Evolutionary conservation across 1,140 invertebrate genomes (phyloP).

Genomic region (Hypothenemus hampei): DNA sequence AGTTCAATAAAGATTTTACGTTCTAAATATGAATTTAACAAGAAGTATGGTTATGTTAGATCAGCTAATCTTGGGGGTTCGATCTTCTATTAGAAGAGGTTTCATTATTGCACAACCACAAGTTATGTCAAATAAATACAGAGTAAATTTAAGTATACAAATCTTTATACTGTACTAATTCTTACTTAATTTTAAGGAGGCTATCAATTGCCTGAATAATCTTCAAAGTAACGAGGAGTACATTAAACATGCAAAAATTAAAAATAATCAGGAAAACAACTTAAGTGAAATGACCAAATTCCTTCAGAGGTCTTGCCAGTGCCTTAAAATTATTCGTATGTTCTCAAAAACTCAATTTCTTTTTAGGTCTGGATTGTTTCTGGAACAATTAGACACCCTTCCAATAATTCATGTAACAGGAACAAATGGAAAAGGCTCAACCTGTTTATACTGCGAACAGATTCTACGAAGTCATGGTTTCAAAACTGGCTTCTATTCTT

Average conservation of each 20-base stretch:
- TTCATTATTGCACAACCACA: no score
- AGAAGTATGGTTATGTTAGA: no score
- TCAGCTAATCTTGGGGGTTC: no score
- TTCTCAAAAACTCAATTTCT: background rate
- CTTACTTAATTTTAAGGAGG: constrained; percentile 31
- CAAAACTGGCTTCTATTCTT: constrained; percentile 93
- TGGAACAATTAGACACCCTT: constrained; percentile 61
- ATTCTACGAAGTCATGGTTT: constrained; percentile 81
- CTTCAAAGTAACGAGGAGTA: constrained; percentile 42
- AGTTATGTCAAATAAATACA: no score
- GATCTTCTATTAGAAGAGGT: no score
- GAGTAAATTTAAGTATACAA: no score
- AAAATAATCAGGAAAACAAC: constrained; percentile 27
- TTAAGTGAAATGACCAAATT: constrained; percentile 35
- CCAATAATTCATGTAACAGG: constrained; percentile 91
- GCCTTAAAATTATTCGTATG: background rate
- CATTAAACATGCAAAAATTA: constrained; percentile 32
- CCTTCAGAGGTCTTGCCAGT: constrained; percentile 35
- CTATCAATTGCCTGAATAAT: constrained; percentile 37
- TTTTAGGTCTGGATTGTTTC: constrained; percentile 57
- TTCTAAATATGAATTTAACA: no score
- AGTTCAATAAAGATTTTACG: no score
- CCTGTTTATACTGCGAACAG: constrained; percentile 87
- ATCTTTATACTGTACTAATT: no score
- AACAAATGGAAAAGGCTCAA: constrained; percentile 95